A percentile compares a stretch with the other conserved stretches of the same genome.
Evolutionary conservation across 2,888 invertebrate species (phyloP).

Genomic region (Drosophila phalerata): DNA sequence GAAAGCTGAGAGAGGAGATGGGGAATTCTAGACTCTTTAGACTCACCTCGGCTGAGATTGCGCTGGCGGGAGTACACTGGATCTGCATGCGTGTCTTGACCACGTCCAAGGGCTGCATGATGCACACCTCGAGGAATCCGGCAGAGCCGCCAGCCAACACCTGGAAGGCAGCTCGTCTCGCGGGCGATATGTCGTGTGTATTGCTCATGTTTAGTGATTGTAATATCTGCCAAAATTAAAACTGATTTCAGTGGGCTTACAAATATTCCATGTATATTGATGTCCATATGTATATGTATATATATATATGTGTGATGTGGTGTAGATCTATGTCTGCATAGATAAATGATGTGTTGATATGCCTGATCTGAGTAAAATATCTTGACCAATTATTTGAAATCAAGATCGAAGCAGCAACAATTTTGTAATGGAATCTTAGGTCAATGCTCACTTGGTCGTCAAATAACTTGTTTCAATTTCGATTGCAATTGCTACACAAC

Average conservation of each 20-base stretch:
- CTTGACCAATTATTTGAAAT: not conserved
- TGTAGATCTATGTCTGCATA: not conserved
- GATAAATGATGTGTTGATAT: not conserved
- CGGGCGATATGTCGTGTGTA: constrained; percentile 63
- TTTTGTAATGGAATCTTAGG: not conserved
- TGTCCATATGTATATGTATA: not conserved
- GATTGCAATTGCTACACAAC: not conserved
- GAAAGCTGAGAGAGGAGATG: not conserved
- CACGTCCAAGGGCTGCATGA: constrained; percentile 98
- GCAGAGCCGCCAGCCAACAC: constrained; percentile 93
- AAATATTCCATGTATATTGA: not conserved
- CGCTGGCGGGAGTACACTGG: constrained; percentile 85
- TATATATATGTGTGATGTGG: not conserved
- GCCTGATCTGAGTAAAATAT: not conserved
- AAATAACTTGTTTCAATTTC: not conserved
- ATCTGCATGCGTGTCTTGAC: constrained; percentile 96
- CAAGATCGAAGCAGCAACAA: constrained; percentile 4
- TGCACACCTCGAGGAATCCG: constrained; percentile 96
- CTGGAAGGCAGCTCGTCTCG: constrained; percentile 82
- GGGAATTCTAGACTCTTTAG: constrained; percentile 19
- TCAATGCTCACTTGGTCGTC: constrained; percentile 31
- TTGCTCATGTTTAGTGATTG: constrained; percentile 6
- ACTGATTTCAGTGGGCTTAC: not conserved
- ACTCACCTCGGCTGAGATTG: constrained; percentile 71
- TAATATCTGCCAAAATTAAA: not conserved